phyloP scores from a whole-genome alignment of 2,888 invertebrate species.

The Pediacus dermestoides region DNA sequence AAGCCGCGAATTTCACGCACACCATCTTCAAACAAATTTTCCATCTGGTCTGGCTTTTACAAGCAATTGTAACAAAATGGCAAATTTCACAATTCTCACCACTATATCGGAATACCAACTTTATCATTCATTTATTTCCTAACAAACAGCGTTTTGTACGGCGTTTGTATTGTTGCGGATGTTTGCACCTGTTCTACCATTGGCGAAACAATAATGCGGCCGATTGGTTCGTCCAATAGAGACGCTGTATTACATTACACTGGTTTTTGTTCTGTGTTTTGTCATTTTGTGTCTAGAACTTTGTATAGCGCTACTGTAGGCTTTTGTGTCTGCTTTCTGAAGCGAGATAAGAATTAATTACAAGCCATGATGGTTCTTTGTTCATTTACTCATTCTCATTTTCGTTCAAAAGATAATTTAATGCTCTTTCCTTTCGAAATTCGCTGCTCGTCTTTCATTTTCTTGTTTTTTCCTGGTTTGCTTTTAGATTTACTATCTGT shows the following conservation, averaged over 20 bases:
- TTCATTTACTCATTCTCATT: conserved; percentile 48
- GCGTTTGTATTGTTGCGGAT: conserved; percentile 18
- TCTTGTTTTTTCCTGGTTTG: too few relatives aligned
- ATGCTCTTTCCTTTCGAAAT: conserved; percentile 37
- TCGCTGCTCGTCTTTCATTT: too few relatives aligned
- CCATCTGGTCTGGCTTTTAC: too few relatives aligned
- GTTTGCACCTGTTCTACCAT: conserved; percentile 44
- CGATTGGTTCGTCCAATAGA: conserved; percentile 49
- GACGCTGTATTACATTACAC: conserved; percentile 48
- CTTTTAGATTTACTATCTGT: too few relatives aligned
- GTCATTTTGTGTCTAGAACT: conserved; percentile 51
- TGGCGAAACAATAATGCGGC: conserved; percentile 46
- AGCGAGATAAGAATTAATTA: conserved; percentile 55
- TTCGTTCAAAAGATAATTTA: conserved; percentile 47
- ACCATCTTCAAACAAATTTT: too few relatives aligned
- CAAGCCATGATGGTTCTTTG: conserved; percentile 48
- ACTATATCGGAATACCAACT: too few relatives aligned
- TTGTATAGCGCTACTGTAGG: conserved; percentile 45
- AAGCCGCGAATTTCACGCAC: too few relatives aligned
- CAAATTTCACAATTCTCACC: too few relatives aligned
- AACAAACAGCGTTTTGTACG: conserved; percentile 19
- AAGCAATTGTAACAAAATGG: too few relatives aligned
- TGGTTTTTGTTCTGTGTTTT: conserved; percentile 49
- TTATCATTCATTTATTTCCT: conserved; percentile 16
- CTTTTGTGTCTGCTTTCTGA: conserved; percentile 48